These are phyloP conservation scores for Drosophila paranaensis DNA, from an alignment of 2,888 invertebrate species.

Conservation along the genomic window DNA sequence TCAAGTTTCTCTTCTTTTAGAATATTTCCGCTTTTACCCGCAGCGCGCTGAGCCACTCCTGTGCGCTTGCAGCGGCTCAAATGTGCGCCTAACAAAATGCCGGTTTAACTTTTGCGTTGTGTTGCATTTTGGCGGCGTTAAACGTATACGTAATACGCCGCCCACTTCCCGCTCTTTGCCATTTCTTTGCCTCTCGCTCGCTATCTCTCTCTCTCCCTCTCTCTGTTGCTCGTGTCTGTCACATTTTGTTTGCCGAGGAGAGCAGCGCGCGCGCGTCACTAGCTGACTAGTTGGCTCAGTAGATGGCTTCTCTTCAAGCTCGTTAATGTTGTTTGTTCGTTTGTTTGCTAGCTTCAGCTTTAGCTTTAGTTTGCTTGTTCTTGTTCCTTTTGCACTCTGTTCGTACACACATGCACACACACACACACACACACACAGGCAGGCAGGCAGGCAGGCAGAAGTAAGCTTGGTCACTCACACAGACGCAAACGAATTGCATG, in stretches of 20 bases:
- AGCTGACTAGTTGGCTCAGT: constrained; percentile 53
- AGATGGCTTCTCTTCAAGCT: constrained; percentile 42
- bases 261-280: constrained; percentile 70
- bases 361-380: constrained; percentile 52
- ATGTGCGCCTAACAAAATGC: constrained; percentile 70
- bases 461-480: constrained; percentile 18
- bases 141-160: constrained; percentile 66
- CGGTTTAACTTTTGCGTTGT: constrained; percentile 65
- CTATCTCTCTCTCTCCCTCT: neutral
- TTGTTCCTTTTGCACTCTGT: constrained; percentile 60
- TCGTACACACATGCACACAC: constrained; percentile 37
- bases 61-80: constrained; percentile 39
- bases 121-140: constrained; percentile 60
- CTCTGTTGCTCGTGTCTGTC: constrained; percentile 7
- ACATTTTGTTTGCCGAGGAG: constrained; percentile 58
- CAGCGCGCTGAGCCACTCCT: constrained; percentile 16
- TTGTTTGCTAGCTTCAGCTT: constrained; percentile 54
- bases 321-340: constrained; percentile 52
- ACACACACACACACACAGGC: constrained; percentile 29
- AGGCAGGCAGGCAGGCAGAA: constrained; percentile 11
- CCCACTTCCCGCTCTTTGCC: constrained; percentile 18
- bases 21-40: neutral
- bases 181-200: neutral
- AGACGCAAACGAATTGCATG: constrained; percentile 42
- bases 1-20: too few relatives aligned